Base-by-base conservation (phyloP, 1,140 invertebrate genomes). In the Hylyphantes graminicola region DNA sequence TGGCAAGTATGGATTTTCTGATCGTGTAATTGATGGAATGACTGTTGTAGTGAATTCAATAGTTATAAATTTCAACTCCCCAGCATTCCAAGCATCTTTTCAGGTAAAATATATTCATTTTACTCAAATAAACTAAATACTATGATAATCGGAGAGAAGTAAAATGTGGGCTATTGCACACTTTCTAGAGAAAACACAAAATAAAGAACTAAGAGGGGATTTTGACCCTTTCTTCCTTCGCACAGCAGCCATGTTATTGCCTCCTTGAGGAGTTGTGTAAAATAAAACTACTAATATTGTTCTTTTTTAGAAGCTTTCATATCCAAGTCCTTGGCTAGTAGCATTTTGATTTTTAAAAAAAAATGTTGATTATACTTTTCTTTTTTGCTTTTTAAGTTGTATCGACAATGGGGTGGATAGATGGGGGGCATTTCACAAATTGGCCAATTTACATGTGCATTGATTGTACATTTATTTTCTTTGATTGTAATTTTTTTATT, bases 11-110 rank as follows among this genome's bases (percentile, higher is more conserved):
- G 96, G 96, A 86, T 97, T 96, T 90, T 94, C 95, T 78, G 95
- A 98, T 89, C 94, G 97, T 93, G 96, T 99, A 63, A 96, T 99
- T 87, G 98, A 99, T 92, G 97, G 97, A 59, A 98, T 99, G 88
- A 98, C 96, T 55, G 93, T 99, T 76, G 93, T 94, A 88, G 96
- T 99, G 74, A 99, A 99, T 90, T 96, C 95, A 73, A 96, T 99
- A 68, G 93, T 94, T 88, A 94, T 99, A 86, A 95, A 95, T 86
- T 98, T 99, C 90, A 94, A 93, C 87, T 98, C 97, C 90, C 94
- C 94, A 87, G 95, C 95, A 72, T 99, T 99, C 90, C 94, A 95
- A 87, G 97, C 97, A 81, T 95, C 95, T 87, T 94, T 99, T 88
- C 95, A 97, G 93, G 97, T 98, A 90, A 88, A 82, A 76, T 21